Conservation (phyloP, 2,888 invertebrate genomes). For the Eupithecia exiguata region DNA sequence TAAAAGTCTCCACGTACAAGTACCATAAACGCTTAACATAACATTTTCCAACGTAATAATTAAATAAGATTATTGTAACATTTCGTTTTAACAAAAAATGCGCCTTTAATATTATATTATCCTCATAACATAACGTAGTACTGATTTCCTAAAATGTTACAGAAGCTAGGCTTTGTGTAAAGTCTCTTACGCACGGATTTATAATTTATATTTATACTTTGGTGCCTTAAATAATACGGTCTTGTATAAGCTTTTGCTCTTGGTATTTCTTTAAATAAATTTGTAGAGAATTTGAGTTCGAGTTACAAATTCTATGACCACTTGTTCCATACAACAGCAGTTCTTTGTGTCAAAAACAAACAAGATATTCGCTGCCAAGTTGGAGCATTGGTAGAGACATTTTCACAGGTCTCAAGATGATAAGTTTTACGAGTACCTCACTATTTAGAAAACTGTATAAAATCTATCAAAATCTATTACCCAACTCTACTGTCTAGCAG, state of each 20-base stretch:
- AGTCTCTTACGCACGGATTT: background rate
- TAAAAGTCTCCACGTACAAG: too few species aligned
- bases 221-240: background rate
- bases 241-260: background rate
- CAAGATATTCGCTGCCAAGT: background rate
- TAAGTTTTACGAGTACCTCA: too few species aligned
- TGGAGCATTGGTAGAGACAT: background rate
- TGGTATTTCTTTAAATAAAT: background rate
- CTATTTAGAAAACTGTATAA: background rate
- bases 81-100: background rate
- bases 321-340: background rate
- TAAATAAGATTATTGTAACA: background rate
- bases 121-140: background rate
- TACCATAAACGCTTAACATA: too few species aligned
- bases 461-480: background rate
- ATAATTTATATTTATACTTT: constrained; percentile 3
- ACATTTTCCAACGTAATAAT: background rate
- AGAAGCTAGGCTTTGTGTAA: constrained; percentile 12
- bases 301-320: background rate
- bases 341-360: background rate
- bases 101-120: background rate
- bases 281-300: too few species aligned
- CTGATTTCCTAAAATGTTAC: constrained; percentile 6
- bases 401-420: background rate
- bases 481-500: background rate